phyloP scores from a whole-genome alignment of 2,797 vertebrate species.

The Iguana delicatissima region DNA sequence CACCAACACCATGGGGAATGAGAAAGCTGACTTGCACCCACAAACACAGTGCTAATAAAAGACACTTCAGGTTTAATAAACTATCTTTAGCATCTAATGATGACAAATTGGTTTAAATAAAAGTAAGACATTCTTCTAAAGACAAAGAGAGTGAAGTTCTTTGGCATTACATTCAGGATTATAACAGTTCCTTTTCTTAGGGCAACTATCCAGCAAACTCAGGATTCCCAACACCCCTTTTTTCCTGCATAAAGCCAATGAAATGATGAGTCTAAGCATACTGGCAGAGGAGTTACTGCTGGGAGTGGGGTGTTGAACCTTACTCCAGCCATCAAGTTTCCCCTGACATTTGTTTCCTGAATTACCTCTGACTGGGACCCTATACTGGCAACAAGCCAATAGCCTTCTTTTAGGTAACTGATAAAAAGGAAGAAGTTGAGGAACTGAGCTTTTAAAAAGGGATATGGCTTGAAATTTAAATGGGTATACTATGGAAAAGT shows the following conservation, averaged over 20 bases:
- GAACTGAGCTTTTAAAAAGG: background rate
- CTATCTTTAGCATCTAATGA: constrained; percentile 8
- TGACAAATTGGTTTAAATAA: background rate
- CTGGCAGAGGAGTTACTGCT: background rate
- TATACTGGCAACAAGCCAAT: background rate
- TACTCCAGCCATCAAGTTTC: background rate
- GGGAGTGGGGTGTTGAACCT: background rate
- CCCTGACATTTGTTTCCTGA: background rate
- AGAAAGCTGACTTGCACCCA: background rate
- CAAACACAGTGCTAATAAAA: background rate
- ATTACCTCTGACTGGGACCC: background rate
- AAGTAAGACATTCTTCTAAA: background rate
- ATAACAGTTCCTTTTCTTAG: background rate
- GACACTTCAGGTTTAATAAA: background rate
- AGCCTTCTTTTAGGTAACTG: background rate
- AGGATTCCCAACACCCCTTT: background rate
- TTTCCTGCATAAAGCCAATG: background rate
- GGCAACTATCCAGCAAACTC: background rate
- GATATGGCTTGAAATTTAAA: background rate
- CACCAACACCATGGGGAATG: background rate
- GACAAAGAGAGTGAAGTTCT: background rate
- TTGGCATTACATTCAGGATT: background rate
- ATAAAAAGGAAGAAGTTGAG: background rate
- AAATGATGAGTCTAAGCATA: background rate
- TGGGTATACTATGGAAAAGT: no score